Percentiles rank a stretch among this genome's conserved stretches.
These are phyloP conservation scores for Perizoma flavofasciatum DNA, from an alignment of 2,888 invertebrate genomes.

Conservation along the genomic window DNA sequence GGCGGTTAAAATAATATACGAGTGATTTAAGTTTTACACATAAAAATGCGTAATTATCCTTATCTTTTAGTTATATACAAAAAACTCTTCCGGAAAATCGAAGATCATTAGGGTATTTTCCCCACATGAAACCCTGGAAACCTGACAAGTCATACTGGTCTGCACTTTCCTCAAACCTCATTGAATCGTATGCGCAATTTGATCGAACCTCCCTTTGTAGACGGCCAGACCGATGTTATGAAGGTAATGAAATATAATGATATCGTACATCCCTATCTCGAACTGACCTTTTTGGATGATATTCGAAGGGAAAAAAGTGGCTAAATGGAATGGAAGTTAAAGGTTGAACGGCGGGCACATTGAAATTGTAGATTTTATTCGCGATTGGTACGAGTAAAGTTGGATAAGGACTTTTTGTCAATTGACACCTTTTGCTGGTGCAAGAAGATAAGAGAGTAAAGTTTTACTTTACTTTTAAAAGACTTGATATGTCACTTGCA, in stretches of 20 bases:
- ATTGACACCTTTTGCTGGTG: not conserved
- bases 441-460: no score
- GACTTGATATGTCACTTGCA: no score
- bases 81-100: not conserved
- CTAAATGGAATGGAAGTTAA: conserved; percentile 34
- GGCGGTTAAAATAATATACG: no score
- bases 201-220: conserved; percentile 46
- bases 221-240: conserved; percentile 53
- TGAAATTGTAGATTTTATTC: conserved; percentile 18
- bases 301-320: conserved; percentile 34
- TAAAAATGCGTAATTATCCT: no score
- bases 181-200: conserved; percentile 68
- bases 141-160: conserved; percentile 42
- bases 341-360: conserved; percentile 20
- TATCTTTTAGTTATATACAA: not conserved
- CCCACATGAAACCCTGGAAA: conserved; percentile 10
- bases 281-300: conserved; percentile 41
- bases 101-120: conserved; percentile 2
- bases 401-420: not conserved
- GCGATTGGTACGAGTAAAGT: not conserved
- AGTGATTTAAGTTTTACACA: no score
- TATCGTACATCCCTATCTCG: conserved; percentile 49
- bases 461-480: no score
- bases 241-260: conserved; percentile 61
- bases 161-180: conserved; percentile 57